phyloP scores from a whole-genome alignment of 2,797 vertebrate species.

The Darevskia nairensis region DNA sequence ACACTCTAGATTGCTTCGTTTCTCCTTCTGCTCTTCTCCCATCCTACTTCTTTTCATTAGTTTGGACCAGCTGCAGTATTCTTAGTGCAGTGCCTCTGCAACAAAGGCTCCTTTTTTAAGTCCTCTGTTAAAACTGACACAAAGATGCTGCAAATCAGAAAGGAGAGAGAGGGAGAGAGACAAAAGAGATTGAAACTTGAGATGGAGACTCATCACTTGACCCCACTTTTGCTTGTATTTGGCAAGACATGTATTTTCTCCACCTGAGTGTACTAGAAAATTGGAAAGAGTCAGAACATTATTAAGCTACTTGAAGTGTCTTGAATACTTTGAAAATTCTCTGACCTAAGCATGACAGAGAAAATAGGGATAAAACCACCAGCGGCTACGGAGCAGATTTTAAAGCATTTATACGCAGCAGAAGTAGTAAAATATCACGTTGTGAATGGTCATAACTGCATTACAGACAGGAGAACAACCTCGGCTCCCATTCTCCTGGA shows the following conservation, averaged over 20 bases:
- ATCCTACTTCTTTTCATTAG: constrained; percentile 41
- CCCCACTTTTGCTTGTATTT: constrained; percentile 55
- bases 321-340: constrained; percentile 44
- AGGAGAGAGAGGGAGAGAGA: constrained; percentile 2
- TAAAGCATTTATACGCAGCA: neutral
- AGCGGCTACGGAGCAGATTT: neutral
- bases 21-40: neutral
- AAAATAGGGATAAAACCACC: neutral
- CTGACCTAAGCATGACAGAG: neutral
- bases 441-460: neutral
- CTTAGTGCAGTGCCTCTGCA: constrained; percentile 35
- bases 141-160: constrained; percentile 41
- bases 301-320: constrained; percentile 50
- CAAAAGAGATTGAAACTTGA: constrained; percentile 56
- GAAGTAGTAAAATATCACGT: no score
- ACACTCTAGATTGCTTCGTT: constrained; percentile 20
- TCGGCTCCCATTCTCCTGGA: neutral
- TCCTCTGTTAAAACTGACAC: constrained; percentile 46
- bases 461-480: neutral
- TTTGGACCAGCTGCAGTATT: constrained; percentile 45
- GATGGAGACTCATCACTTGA: constrained; percentile 62
- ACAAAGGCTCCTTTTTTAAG: constrained; percentile 55
- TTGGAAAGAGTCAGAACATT: constrained; percentile 56
- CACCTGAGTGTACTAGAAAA: constrained; percentile 49
- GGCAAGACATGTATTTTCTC: constrained; percentile 48